Percentiles rank a stretch among this genome's conserved stretches.
phyloP scores from a whole-genome alignment of 2,888 invertebrate genomes.

The Lathronympha strigana region DNA sequence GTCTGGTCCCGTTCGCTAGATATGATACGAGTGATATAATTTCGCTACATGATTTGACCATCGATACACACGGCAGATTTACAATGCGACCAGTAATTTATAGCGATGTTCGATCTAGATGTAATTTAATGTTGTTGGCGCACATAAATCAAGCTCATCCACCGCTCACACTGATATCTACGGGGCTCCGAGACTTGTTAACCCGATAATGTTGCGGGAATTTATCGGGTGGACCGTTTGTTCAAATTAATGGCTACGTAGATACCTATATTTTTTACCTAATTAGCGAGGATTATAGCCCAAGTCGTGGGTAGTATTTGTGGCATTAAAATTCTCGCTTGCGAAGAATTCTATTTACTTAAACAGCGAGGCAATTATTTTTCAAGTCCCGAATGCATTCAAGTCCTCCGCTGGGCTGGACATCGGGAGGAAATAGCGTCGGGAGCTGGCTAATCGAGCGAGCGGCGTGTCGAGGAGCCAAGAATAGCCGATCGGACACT shows the following conservation, averaged over 20 bases:
- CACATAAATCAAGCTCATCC: conserved; percentile 81
- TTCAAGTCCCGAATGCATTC: conserved; percentile 57
- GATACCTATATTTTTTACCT: conserved; percentile 55
- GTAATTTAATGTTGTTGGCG: conserved; percentile 82
- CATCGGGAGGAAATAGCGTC: conserved; percentile 52
- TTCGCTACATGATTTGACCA: conserved; percentile 76
- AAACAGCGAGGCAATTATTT: conserved; percentile 62
- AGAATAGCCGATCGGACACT: conserved; percentile 66
- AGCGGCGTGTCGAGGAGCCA: conserved; percentile 56
- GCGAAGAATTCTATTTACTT: conserved; percentile 53
- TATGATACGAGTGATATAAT: conserved; percentile 70
- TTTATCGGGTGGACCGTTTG: conserved; percentile 58
- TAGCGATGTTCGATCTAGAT: conserved; percentile 81
- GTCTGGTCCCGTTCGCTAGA: conserved; percentile 49
- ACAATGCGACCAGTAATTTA: conserved; percentile 80
- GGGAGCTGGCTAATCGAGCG: conserved; percentile 61
- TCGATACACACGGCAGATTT: conserved; percentile 79
- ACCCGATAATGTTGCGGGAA: conserved; percentile 64
- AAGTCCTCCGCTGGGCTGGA: conserved; percentile 54
- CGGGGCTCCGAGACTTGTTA: conserved; percentile 63
- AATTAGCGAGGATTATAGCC: conserved; percentile 47
- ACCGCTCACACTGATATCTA: conserved; percentile 65
- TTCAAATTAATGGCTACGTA: conserved; percentile 45
- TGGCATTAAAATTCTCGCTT: conserved; percentile 50
- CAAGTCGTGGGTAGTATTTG: conserved; percentile 46